Base-by-base conservation (phyloP, 2,888 invertebrate genomes). In the Peribatodes rhomboidaria region DNA sequence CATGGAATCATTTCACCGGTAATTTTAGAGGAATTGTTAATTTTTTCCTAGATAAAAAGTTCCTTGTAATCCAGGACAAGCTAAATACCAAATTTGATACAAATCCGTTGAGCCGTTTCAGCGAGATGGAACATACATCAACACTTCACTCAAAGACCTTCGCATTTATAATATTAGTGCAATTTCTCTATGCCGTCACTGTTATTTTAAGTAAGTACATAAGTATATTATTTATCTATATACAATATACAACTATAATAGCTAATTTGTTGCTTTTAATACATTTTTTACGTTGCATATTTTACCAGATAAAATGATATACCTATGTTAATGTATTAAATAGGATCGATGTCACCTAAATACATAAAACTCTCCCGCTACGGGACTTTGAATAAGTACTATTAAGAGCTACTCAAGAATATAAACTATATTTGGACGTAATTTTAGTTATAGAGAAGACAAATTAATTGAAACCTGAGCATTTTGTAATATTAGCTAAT, bases 361-460 rank as follows among this genome's bases (percentile, higher is more conserved):
- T 27, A 27, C 6, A 27, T n/a, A 16, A 16, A 49, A 42, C 11
- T 11, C 4, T 22, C 33, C 11, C 49, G 14, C 6, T 13, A 49
- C 31, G 16, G 16, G 49, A 49, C 4, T 33, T 14, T 35, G 35
- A 35, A 50, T 50, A 35, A 50, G n/a, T 50, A 49, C 31, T 33
- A 1, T 16, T 33, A 49, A 49, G 49, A 18, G 18, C 35, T 13
- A 53, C 53, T 41, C 22, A 27, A 22, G 41, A 46, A 44, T 56
- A 31, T 62, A 14, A 14, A 39, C 14, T 39, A 33, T 52, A 60
- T 59, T 65, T 63, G 64, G 64, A 68, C 57, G 58, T 71, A 72
- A 71, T 72, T 73, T 73, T 71, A 74, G 61, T 44, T 57, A 61
- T 69, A 69, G 71, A 1, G 22, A n/a, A 35, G 41, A 57, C 44